A percentile compares a stretch with the other conserved stretches of the same genome.
These are phyloP conservation scores for Drosophila peninsularis DNA, from an alignment of 2,888 invertebrate genomes.

Conservation along the genomic window DNA sequence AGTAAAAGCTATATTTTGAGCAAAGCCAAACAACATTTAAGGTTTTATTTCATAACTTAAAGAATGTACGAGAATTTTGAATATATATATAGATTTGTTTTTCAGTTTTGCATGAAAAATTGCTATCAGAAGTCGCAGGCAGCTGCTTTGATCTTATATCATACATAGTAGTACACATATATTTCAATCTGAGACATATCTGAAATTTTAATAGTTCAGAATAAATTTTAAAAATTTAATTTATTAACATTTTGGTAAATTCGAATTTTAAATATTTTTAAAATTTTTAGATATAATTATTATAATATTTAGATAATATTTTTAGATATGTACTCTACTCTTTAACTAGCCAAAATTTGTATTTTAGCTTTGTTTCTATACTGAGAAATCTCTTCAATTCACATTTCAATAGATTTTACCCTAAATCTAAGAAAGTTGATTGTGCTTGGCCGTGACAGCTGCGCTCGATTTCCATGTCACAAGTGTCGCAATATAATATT, in stretches of 20 bases:
- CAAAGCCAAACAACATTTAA: slow-evolving; percentile 1
- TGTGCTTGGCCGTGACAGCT: slow-evolving; percentile 26
- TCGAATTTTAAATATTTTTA: too few relatives aligned
- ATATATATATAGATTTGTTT: background rate
- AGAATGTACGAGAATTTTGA: background rate
- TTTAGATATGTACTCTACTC: too few relatives aligned
- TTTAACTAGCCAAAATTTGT: background rate
- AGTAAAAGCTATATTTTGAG: background rate
- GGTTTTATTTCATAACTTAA: background rate
- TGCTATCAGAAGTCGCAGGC: too few relatives aligned
- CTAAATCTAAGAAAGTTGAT: background rate
- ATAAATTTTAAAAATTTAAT: too few relatives aligned
- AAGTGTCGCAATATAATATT: slow-evolving; percentile 20
- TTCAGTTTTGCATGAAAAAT: background rate
- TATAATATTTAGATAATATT: too few relatives aligned
- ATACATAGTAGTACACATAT: too few relatives aligned
- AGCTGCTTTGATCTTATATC: too few relatives aligned
- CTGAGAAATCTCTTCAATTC: background rate
- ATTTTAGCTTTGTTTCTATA: background rate
- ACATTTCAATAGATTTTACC: slow-evolving; percentile 1
- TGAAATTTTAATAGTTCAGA: too few relatives aligned
- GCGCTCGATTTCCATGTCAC: slow-evolving; percentile 19
- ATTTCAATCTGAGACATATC: too few relatives aligned
- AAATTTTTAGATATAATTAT: too few relatives aligned
- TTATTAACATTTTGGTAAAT: too few relatives aligned